These are phyloP conservation scores for Theonella swinhoei DNA, from an alignment of 37 sponge, comb jelly and placozoan species.

Conservation along the genomic window DNA sequence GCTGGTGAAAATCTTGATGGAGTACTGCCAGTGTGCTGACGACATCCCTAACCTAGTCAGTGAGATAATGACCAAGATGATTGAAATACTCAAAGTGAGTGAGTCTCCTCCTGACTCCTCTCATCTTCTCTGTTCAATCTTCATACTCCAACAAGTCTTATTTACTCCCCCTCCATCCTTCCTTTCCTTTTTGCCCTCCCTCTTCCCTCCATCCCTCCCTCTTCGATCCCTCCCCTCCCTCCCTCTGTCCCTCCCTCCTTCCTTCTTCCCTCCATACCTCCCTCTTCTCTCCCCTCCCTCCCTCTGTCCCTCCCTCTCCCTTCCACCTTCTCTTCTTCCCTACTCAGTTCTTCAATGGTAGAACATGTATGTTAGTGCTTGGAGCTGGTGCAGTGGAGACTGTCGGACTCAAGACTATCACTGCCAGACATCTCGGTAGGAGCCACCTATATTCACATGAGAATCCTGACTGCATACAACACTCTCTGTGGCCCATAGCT, in stretches of 20 bases:
- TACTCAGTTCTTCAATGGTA: slow-evolving; percentile 83
- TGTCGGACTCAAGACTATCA: slow-evolving; percentile 95
- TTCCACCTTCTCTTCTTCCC: not conserved
- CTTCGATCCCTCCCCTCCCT: no score
- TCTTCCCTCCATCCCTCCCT: no score
- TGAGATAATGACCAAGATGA: slow-evolving; percentile 84
- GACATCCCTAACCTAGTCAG: slow-evolving; percentile 88
- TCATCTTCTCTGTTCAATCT: no score
- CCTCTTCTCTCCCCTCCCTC: not conserved
- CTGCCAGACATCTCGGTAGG: slow-evolving; percentile 91
- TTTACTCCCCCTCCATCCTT: no score
- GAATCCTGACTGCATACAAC: not conserved
- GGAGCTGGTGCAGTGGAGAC: slow-evolving; percentile 91
- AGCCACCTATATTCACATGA: not conserved
- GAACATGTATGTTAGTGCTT: slow-evolving; percentile 89
- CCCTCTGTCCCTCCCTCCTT: not conserved
- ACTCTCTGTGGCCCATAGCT: slow-evolving; percentile 36
- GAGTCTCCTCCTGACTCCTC: no score
- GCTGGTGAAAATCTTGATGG: slow-evolving; percentile 82
- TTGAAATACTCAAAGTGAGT: slow-evolving; percentile 81
- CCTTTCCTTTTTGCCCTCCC: no score
- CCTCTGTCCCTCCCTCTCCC: no score
- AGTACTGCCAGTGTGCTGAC: slow-evolving; percentile 91
- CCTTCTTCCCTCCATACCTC: not conserved
- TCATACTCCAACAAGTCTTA: no score